A percentile compares a stretch with the other conserved stretches of the same genome.
phyloP scores from a whole-genome alignment of 1,140 invertebrate genomes.

The Ruditapes philippinarum region DNA sequence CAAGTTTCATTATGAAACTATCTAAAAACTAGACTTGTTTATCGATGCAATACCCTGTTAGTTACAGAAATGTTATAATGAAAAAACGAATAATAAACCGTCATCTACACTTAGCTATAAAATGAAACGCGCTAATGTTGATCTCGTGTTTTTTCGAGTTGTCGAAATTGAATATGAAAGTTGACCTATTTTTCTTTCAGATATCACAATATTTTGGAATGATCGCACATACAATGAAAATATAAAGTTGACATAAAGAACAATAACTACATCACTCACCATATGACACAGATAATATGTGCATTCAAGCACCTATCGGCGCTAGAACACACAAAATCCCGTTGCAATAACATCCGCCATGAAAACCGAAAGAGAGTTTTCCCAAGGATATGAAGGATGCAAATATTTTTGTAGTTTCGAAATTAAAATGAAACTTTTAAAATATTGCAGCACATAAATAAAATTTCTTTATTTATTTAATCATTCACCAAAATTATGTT shows the following conservation, averaged over 20 bases:
- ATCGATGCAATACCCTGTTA: neutral
- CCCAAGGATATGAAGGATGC: conserved; percentile 14
- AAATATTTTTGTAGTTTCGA: conserved; percentile 43
- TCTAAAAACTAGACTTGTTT: neutral
- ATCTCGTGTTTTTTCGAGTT: too few relatives aligned
- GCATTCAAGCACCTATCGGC: neutral
- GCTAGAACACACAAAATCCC: neutral
- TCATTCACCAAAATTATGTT: neutral
- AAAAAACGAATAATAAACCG: too few relatives aligned
- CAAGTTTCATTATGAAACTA: conserved; percentile 4
- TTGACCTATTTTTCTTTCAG: conserved; percentile 46
- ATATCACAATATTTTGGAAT: neutral
- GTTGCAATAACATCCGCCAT: conserved; percentile 39
- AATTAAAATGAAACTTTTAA: conserved; percentile 23
- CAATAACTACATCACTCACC: neutral
- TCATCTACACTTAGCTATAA: too few relatives aligned
- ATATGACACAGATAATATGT: neutral
- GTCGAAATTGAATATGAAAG: conserved; percentile 52
- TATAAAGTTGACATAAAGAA: too few relatives aligned
- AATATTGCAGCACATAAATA: neutral
- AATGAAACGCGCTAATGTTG: too few relatives aligned
- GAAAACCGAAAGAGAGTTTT: conserved; percentile 54
- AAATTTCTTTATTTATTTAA: neutral
- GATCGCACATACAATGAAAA: too few relatives aligned
- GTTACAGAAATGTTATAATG: too few relatives aligned